A percentile compares a stretch with the other conserved stretches of the same genome.
Conservation (phyloP, 2,888 invertebrate genomes). For the Eupithecia pulchellata region DNA sequence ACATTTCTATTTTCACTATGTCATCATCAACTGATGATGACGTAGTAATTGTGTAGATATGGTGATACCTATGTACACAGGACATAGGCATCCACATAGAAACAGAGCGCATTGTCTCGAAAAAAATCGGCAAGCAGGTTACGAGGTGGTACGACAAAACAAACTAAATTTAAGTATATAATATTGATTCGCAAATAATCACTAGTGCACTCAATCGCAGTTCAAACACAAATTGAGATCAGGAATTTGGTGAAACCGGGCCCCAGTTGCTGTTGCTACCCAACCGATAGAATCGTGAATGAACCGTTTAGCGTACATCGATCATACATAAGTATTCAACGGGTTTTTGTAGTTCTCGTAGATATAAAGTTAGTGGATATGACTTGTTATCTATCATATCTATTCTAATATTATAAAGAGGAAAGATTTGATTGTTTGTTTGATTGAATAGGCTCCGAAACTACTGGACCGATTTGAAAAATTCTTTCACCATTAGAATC, state of each 20-base stretch:
- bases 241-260: neutral
- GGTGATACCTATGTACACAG: too few relatives aligned
- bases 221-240: neutral
- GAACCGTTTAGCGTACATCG: constrained; percentile 45
- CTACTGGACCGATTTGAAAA: too few relatives aligned
- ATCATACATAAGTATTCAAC: constrained; percentile 45
- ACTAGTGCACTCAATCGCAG: neutral
- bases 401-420: too few relatives aligned
- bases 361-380: constrained; percentile 46
- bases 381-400: constrained; percentile 2
- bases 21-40: too few relatives aligned
- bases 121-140: neutral
- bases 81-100: too few relatives aligned
- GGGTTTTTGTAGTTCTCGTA: constrained; percentile 20
- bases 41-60: too few relatives aligned
- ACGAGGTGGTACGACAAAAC: neutral
- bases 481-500: too few relatives aligned
- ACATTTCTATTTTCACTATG: too few relatives aligned
- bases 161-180: too few relatives aligned
- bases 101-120: neutral
- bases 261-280: constrained; percentile 13
- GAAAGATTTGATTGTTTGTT: too few relatives aligned
- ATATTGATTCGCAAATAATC: neutral
- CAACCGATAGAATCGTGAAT: constrained; percentile 48
- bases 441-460: too few relatives aligned